Evolutionary conservation across 2,797 vertebrate species (phyloP).

Genomic region (Silurus lanzhouensis): DNA sequence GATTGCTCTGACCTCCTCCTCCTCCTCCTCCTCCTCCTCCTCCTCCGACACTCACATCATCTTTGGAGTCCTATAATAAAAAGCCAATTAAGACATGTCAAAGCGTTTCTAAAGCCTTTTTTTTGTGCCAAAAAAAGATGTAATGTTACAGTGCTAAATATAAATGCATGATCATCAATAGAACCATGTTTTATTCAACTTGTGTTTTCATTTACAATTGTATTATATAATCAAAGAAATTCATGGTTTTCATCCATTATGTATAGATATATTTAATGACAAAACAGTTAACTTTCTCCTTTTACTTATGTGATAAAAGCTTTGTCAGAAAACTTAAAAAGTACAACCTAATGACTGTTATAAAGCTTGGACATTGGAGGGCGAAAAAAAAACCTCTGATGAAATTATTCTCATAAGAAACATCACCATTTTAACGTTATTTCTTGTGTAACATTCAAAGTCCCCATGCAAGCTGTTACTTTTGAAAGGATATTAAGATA

Average conservation of each 20-base stretch:
- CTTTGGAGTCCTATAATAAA: conserved; percentile 85
- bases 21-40: neutral
- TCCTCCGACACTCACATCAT: conserved; percentile 88
- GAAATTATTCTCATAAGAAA: neutral
- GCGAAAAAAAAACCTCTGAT: neutral
- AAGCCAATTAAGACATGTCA: neutral
- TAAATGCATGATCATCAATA: neutral
- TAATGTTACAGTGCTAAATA: neutral
- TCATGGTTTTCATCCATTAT: neutral
- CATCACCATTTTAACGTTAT: neutral
- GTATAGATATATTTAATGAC: neutral
- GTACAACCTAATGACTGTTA: neutral
- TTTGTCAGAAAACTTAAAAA: neutral
- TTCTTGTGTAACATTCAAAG: neutral
- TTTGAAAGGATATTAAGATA: neutral
- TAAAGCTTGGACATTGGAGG: neutral
- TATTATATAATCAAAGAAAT: neutral
- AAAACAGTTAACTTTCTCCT: neutral
- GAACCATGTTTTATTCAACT: neutral
- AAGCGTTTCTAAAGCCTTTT: neutral
- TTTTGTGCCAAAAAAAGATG: neutral
- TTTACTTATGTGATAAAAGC: neutral
- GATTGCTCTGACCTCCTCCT: conserved; percentile 70
- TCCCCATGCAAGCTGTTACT: neutral
- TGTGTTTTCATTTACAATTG: neutral